Base-by-base conservation (phyloP, 2,113 vertebrate species). In the Odontesthes bonariensis region DNA sequence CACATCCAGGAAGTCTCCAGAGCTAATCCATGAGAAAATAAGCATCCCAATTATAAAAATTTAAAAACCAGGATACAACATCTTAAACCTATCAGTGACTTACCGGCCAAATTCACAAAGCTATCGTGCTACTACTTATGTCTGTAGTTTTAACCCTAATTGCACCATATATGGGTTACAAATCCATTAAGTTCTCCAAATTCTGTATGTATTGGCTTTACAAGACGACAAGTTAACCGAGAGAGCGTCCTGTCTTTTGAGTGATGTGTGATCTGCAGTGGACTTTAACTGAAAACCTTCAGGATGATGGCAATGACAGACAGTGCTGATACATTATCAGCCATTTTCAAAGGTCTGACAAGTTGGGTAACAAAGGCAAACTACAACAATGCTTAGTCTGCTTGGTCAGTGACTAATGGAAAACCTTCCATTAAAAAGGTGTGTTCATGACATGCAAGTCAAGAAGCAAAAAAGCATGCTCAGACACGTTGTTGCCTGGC, bases 61-160 rank as follows among this genome's bases (percentile, higher is more conserved):
- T 74, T 68, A 82, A 87, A 85, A 87, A 23, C 58, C 42, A 42
- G 33, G 27, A 1, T 27, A 27, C 27, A 27, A 27, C 3, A 27
- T 27, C 27, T 27, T 27, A 27, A 27, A 27, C 27, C 27, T 27
- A 13, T 23, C 12, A 22, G 12, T 35, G 31, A 33, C 49, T 69
- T 0, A 17, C 20, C 58, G 51, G 44, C 49, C 38, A 44, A 42
- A 64, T 59, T 62, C 59, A 64, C n/a, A 16, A 52, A 44, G 4
- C 17, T 49, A 54, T 42, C 4, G 49, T 20, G 31, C 17, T 6
- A 27, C 4, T 27, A 27, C 27, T 27, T 3, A 27, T 27, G 27
- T 27, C 27, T 27, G 27, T 12, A 8, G 20, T 52, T 52, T 40
- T 22, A 31, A 17, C 47, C 20, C 53, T 13, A 49, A 31, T 10